Evolutionary conservation across 2,888 invertebrate species (phyloP).

Genomic region (Clunio marinus): DNA sequence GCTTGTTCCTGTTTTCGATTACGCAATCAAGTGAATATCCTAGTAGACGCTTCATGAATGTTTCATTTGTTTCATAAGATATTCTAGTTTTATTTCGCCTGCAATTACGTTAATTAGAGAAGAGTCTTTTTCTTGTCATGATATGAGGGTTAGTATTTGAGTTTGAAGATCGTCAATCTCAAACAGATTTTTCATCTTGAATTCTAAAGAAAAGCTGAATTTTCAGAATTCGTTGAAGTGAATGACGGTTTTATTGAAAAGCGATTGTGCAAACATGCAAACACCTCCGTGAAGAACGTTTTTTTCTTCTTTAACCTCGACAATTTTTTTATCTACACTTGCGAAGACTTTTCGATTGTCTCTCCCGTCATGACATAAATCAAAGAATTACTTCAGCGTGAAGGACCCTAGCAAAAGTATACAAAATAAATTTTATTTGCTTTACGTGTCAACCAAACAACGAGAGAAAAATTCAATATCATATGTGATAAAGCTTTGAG

Average conservation of each 20-base stretch:
- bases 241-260: background rate
- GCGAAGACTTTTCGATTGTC: slow-evolving; percentile 20
- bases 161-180: too few species aligned
- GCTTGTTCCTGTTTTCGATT: background rate
- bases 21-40: too few species aligned
- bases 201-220: too few species aligned
- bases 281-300: background rate
- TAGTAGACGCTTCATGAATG: background rate
- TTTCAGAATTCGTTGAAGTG: too few species aligned
- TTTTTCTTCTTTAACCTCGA: background rate
- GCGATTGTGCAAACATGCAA: background rate
- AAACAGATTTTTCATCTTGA: too few species aligned
- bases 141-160: too few species aligned
- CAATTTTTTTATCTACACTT: too few species aligned
- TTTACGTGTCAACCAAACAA: slow-evolving; percentile 20
- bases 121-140: too few species aligned
- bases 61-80: background rate
- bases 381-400: slow-evolving; percentile 34
- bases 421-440: slow-evolving; percentile 32
- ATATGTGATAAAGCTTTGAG: background rate
- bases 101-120: too few species aligned
- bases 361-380: slow-evolving; percentile 16
- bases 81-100: too few species aligned
- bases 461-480: slow-evolving; percentile 22
- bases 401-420: slow-evolving; percentile 22